Evolutionary conservation across 2,888 invertebrate genomes (phyloP), one percentile per base, ranked within the genome.

Genomic region (Drymonia ruficornis): DNA sequence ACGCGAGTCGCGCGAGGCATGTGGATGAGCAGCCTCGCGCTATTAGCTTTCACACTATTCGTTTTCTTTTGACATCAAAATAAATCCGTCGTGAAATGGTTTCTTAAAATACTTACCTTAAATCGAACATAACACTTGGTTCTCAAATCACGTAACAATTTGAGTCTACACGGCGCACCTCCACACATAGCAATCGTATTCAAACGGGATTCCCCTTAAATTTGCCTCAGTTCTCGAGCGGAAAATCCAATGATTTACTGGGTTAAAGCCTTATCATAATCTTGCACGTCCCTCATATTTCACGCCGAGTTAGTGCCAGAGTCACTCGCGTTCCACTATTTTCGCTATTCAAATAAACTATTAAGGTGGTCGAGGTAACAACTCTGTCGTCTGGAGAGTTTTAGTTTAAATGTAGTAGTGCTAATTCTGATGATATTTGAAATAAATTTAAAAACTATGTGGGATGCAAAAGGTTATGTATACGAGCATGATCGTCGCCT

Each of bases 211-310:
- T 75, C 80, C 81, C 82, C 83, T 85, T 84, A 86, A 89, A 88
- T 88, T 90, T 85, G 84, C 85, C 78, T 83, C 85, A 79, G 84
- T 84, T 82, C 82, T 84, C 83, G 78, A 74, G 81, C 80, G 83
- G 86, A 82, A 89, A 90, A 90, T 91, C 91, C 89, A 78, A 83
- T 91, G 88, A 91, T 90, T 90, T 89, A 91, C 81, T 76, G 80
- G 74, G 83, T 81, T 82, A 79, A 82, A 76, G 83, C 85, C 87
- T 89, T 91, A 91, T 91, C 91, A 87, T 90, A 90, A 90, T 91
- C 89, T 89, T 73, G 81, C 91, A 91, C 87, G 88, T 89, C 87
- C 80, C 86, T 87, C 87, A 87, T 91, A 91, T 88, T 89, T 91
- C 80, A 89, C 80, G 81, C 76, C 73, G 81, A 85, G 83, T 84